Percentiles rank a stretch among this genome's conserved stretches.
These are phyloP conservation scores for Struthidea cinerea DNA, from an alignment of 2,113 vertebrate genomes.

Conservation along the genomic window DNA sequence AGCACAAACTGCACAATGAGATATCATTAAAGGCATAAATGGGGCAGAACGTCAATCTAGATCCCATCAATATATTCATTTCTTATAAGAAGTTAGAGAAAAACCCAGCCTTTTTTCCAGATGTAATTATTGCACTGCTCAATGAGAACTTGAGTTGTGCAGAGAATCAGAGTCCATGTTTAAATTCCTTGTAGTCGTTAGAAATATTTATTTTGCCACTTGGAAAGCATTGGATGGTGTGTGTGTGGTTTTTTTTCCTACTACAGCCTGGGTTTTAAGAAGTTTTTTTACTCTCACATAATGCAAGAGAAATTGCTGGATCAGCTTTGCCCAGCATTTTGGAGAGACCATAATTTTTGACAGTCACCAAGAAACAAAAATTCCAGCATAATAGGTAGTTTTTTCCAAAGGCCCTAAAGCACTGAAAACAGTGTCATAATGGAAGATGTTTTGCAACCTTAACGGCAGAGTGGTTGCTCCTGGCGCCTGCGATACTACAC, in stretches of 20 bases:
- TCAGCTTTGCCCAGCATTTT: background rate
- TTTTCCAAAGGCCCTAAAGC: background rate
- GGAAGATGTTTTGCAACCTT: background rate
- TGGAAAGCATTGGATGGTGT: background rate
- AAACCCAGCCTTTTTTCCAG: background rate
- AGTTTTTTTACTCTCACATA: background rate
- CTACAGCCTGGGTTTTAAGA: background rate
- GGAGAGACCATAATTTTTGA: background rate
- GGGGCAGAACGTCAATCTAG: background rate
- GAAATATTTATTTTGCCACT: background rate
- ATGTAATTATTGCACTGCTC: background rate
- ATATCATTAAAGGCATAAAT: slow-evolving; percentile 27
- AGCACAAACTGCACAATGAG: background rate
- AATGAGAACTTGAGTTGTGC: background rate
- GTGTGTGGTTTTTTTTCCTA: background rate
- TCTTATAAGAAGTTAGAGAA: background rate
- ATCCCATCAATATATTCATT: background rate
- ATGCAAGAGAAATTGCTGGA: background rate
- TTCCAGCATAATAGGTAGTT: background rate
- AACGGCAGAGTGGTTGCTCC: background rate
- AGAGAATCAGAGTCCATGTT: background rate
- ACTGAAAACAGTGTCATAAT: background rate
- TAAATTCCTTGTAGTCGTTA: background rate
- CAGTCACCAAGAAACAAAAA: background rate
- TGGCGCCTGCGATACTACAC: background rate